A percentile compares a stretch with the other conserved stretches of the same genome.
Evolutionary conservation across 2,888 invertebrate genomes (phyloP).

Genomic region (Acleris literana): DNA sequence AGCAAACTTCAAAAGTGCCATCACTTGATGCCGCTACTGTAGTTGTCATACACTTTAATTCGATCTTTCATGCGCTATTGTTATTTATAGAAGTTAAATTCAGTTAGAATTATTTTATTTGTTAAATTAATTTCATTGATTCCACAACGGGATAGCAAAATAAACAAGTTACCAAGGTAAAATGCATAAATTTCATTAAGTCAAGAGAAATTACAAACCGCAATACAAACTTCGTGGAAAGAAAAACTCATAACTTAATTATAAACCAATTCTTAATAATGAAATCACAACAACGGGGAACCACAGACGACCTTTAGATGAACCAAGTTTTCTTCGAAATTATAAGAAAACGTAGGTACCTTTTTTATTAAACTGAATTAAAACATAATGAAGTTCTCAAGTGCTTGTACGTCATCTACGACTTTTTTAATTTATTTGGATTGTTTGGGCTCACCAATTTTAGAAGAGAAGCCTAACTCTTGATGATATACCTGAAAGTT

Average conservation of each 20-base stretch:
- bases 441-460: neutral
- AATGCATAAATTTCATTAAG: constrained; percentile 39
- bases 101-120: too few relatives aligned
- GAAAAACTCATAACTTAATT: constrained; percentile 48
- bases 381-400: constrained; percentile 17
- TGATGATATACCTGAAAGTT: neutral
- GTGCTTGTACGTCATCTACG: neutral
- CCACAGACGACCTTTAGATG: constrained; percentile 36
- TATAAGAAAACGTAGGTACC: neutral
- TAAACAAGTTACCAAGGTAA: constrained; percentile 4
- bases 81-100: too few relatives aligned
- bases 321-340: constrained; percentile 21
- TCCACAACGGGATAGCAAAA: too few relatives aligned
- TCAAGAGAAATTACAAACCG: constrained; percentile 20
- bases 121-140: too few relatives aligned
- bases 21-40: too few relatives aligned
- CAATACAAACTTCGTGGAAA: constrained; percentile 28
- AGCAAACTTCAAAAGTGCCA: too few relatives aligned
- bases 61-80: too few relatives aligned
- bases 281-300: constrained; percentile 49
- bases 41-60: too few relatives aligned
- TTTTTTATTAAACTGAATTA: constrained; percentile 17
- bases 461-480: neutral
- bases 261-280: constrained; percentile 54
- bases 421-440: constrained; percentile 1